Percentiles rank a stretch among this genome's conserved stretches.
Evolutionary conservation across 1,140 invertebrate species (phyloP).

Genomic region (Drosophila burlai): DNA sequence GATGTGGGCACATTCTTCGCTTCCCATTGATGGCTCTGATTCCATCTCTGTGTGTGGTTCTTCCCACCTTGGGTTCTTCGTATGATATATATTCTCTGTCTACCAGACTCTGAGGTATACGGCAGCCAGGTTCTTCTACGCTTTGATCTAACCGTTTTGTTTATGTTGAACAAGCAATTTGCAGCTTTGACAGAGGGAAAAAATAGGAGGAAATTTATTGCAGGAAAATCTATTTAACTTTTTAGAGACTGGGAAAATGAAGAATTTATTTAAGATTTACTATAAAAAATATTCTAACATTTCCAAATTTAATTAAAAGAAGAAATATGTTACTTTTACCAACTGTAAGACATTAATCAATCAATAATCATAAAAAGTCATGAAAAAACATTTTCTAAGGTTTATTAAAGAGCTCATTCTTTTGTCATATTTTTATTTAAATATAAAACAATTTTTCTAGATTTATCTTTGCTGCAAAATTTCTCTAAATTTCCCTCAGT

Average conservation of each 20-base stretch:
- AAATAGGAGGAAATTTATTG: neutral
- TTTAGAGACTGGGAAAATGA: neutral
- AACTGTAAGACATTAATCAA: too few species aligned
- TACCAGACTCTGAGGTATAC: slow-evolving; percentile 9
- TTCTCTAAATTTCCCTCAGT: slow-evolving; percentile 1
- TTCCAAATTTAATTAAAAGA: neutral
- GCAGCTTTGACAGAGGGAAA: slow-evolving; percentile 26
- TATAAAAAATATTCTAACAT: neutral
- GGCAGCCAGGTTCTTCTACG: slow-evolving; percentile 9
- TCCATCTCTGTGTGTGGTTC: slow-evolving; percentile 49
- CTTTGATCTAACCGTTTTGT: slow-evolving; percentile 62
- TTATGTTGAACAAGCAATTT: slow-evolving; percentile 58
- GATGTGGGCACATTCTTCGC: slow-evolving; percentile 59
- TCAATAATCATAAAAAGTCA: too few species aligned
- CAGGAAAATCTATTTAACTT: neutral
- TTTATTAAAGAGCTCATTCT: neutral
- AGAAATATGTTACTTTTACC: neutral
- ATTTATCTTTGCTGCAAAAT: neutral
- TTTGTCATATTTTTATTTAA: neutral
- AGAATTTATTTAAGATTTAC: neutral
- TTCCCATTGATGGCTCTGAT: slow-evolving; percentile 32
- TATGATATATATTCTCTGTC: slow-evolving; percentile 6
- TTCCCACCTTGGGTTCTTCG: slow-evolving; percentile 3
- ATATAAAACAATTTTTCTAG: neutral
- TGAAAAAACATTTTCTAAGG: neutral